phyloP scores from a whole-genome alignment of 2,797 vertebrate genomes.

The Brachyrhaphis roseni region DNA sequence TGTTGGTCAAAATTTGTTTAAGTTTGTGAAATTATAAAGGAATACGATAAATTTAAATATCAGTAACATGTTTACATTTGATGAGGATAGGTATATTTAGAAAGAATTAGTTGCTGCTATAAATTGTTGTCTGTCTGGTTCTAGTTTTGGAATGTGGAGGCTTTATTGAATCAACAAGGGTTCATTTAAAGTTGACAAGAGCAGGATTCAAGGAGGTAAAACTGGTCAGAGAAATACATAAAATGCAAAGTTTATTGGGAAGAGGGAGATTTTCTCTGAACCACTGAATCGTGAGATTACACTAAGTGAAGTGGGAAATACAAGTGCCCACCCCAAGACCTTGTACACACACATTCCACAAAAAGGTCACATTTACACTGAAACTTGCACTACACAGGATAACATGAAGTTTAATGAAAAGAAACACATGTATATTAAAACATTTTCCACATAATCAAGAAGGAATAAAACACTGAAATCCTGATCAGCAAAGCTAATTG shows the following conservation, averaged over 20 bases:
- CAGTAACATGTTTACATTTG: neutral
- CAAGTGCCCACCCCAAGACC: constrained; percentile 26
- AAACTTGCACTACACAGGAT: constrained; percentile 28
- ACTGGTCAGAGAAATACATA: constrained; percentile 27
- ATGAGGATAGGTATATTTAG: neutral
- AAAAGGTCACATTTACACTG: constrained; percentile 21
- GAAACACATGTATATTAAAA: neutral
- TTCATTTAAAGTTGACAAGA: constrained; percentile 63
- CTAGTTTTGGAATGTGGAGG: constrained; percentile 47
- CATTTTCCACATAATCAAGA: constrained; percentile 1
- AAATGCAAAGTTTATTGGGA: constrained; percentile 75
- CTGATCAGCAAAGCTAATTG: neutral
- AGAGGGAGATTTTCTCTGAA: constrained; percentile 81
- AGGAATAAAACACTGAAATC: neutral
- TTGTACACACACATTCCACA: constrained; percentile 29
- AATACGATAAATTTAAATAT: neutral
- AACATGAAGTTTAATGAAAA: constrained; percentile 22
- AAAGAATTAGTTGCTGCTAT: constrained; percentile 29
- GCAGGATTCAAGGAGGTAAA: constrained; percentile 12
- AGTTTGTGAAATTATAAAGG: neutral
- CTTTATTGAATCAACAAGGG: constrained; percentile 63
- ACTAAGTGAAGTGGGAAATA: constrained; percentile 64
- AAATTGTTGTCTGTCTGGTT: constrained; percentile 49
- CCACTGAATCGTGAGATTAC: constrained; percentile 84
- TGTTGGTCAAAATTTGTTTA: neutral